Base-by-base conservation (phyloP, 2,888 invertebrate species). In the Didymodactylos carnosus region DNA sequence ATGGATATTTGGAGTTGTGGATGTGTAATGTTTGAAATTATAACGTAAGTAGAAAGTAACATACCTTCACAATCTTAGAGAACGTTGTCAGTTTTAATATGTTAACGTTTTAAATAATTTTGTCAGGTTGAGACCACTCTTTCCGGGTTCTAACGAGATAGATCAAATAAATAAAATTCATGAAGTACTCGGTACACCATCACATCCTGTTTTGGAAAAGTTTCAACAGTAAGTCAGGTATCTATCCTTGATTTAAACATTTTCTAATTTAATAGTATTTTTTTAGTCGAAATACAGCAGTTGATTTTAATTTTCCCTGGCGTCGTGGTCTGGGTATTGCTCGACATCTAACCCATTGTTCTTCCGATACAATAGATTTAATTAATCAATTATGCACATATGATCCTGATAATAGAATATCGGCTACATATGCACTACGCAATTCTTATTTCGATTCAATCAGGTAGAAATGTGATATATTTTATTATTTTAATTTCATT, bases 1-100 rank as follows among this genome's bases (percentile, higher is more conserved):
- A 88, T 89, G 88, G 89, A 89, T 80, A 83, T 88, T 70, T 89
- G 89, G 89, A 88, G 88, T 43, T 83, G 86, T 2, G 89, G 88
- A 11, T 89, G 89, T 80, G 88, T 88, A 39, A 88, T 87, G 80
- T 89, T 86, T 80, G 89, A 89, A 84, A 86, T 88, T 79, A 80
- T 88, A 70, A 88, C 87, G 86, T 87, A 82, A 80, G 80, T 77
- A 73, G n/a, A n/a, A n/a, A n/a, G n/a, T n/a, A n/a, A n/a, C n/a
- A n/a, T n/a, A n/a, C n/a, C n/a, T n/a, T n/a, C n/a, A n/a, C n/a
- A n/a, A n/a, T n/a, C n/a, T n/a, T n/a, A n/a, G n/a, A n/a, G n/a
- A n/a, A n/a, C n/a, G n/a, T n/a, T n/a, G n/a, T n/a, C n/a, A n/a
- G n/a, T n/a, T n/a, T n/a, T n/a, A n/a, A n/a, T n/a, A n/a, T n/a